phyloP scores from a whole-genome alignment of 2,797 vertebrate genomes.

The Podargus strigoides region DNA sequence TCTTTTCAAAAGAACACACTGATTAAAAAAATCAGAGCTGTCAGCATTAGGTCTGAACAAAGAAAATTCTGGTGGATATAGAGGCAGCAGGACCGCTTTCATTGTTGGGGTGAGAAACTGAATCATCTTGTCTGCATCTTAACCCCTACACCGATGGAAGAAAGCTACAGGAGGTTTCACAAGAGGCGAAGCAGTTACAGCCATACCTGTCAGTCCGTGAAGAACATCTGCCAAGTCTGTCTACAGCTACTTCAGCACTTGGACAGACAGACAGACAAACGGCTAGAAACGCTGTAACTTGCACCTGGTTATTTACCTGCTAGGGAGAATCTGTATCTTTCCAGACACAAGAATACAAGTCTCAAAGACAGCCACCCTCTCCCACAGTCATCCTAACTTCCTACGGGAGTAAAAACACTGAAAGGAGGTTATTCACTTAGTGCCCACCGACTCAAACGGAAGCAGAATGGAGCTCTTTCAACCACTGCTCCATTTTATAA shows the following conservation, averaged over 20 bases:
- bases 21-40: neutral
- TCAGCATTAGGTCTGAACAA: neutral
- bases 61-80: neutral
- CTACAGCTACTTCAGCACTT: neutral
- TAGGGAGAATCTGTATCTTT: rapidly evolving
- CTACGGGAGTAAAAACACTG: neutral
- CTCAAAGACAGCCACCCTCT: neutral
- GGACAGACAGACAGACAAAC: neutral
- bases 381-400: neutral
- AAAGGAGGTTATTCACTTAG: neutral
- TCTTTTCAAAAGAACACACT: neutral
- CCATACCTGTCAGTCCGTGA: neutral
- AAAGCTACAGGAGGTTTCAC: neutral
- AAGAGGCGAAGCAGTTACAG: neutral
- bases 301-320: rapidly evolving
- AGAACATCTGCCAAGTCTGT: neutral
- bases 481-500: neutral
- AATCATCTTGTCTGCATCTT: neutral
- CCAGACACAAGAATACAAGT: neutral
- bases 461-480: neutral
- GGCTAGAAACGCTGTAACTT: neutral
- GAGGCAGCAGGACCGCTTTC: neutral
- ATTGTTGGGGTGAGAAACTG: neutral
- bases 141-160: rapidly evolving
- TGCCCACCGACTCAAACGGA: neutral